Base-by-base conservation (phyloP, 2,888 invertebrate genomes). In the Germaria angustata region DNA sequence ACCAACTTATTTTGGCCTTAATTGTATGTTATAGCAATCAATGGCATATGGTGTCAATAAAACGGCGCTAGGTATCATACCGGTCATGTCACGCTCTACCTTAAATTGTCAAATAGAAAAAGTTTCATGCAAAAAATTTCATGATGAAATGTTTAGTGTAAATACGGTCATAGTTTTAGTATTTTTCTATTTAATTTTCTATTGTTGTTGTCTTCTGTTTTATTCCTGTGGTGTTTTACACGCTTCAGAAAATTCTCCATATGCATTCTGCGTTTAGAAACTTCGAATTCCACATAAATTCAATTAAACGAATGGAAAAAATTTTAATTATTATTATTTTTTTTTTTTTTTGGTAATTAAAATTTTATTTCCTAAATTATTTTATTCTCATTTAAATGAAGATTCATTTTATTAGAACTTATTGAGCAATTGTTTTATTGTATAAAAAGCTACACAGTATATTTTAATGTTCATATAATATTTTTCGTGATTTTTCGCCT, bases 181-280 rank as follows among this genome's bases (percentile, higher is more conserved):
- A 36, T 36, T 11, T 11, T 36, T 57, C n/a, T 69, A 49, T 39
- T 17, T 28, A 32, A 57, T 46, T 57, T 44, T 24, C 5, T 11
- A n/a, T 13, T 20, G 17, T 65, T 34, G 11, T 73, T 41, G 22
- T 61, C 2, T 51, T 11, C 6, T 8, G 49, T 61, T 34, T n/a
- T 46, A 51, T 20, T 63, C 53, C 11, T n/a, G 2, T 11, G 32
- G 6, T 46, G 24, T 66, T 76, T 68, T 65, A 57, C 61, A 65
- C 75, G 80, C 75, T 75, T 75, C 75, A 80, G 65, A 75, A 75
- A 69, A 51, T 69, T 55, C n/a, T 34, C 24, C 39, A 53, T 68
- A 53, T 41, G 39, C 9, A 59, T 32, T 71, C 46, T 51, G 11
- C 11, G 46, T 53, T 53, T 28, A 68, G 17, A 68, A 68, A 66